Evolutionary conservation across 2,888 invertebrate species (phyloP).

Genomic region (Luperina testacea): DNA sequence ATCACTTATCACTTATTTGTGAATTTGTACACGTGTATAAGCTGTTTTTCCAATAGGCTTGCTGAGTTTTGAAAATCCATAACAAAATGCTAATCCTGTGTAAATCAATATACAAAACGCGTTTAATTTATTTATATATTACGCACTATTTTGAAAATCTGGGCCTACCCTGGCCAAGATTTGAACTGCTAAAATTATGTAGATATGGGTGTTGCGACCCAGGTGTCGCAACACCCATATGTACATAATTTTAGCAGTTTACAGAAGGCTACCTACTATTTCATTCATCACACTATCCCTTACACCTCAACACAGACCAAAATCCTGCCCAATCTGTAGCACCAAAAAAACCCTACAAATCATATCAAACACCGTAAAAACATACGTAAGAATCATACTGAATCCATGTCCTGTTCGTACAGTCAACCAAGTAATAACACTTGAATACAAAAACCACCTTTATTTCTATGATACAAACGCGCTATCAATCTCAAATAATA

Average conservation of each 20-base stretch:
- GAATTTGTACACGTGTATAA: background rate
- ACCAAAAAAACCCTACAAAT: background rate
- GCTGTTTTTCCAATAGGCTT: background rate
- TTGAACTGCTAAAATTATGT: too few relatives aligned
- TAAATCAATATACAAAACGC: background rate
- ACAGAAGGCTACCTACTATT: background rate
- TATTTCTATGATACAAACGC: background rate
- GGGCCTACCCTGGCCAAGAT: too few relatives aligned
- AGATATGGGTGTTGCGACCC: too few relatives aligned
- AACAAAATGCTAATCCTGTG: background rate
- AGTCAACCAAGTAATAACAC: background rate
- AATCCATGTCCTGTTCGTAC: background rate
- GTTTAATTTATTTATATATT: too few relatives aligned
- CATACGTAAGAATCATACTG: background rate
- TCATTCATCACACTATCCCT: background rate
- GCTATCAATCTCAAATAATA: background rate
- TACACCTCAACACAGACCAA: background rate
- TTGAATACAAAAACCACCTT: background rate
- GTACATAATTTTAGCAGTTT: too few relatives aligned
- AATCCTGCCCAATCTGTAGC: background rate
- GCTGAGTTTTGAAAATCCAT: background rate
- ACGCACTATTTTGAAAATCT: too few relatives aligned
- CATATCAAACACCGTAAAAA: conserved; percentile 2
- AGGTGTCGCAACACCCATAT: too few relatives aligned
- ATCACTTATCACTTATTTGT: background rate